Evolutionary conservation across 2,797 vertebrate species (phyloP).

Genomic region (Semaprochilodus insignis): DNA sequence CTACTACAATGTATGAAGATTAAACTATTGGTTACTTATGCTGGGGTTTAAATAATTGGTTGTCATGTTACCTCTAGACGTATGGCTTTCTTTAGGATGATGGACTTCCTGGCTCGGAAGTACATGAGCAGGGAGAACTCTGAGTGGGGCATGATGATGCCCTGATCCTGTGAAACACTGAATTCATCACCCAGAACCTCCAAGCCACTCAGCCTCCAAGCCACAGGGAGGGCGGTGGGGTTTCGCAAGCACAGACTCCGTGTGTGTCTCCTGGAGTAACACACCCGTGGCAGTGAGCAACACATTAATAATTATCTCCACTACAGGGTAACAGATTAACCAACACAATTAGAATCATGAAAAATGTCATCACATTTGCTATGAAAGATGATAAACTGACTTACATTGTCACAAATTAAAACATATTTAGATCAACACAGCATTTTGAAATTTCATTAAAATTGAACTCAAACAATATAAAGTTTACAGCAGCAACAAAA

Average conservation of each 20-base stretch:
- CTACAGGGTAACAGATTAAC: background rate
- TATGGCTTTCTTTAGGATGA: constrained; percentile 80
- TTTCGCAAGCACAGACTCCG: constrained; percentile 79
- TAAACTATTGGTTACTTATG: background rate
- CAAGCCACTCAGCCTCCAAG: constrained; percentile 85
- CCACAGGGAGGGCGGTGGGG: constrained; percentile 75
- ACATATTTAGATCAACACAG: no score
- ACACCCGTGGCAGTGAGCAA: background rate
- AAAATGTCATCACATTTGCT: background rate
- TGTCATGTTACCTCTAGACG: constrained; percentile 83
- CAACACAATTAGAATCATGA: background rate
- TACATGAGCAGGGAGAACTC: constrained; percentile 75
- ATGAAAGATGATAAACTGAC: background rate
- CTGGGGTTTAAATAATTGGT: background rate
- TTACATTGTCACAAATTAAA: no score
- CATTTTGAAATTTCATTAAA: no score
- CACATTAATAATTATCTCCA: background rate
- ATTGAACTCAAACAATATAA: no score
- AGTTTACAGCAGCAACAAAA: no score
- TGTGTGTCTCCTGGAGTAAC: constrained; percentile 76
- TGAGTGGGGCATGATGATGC: constrained; percentile 70
- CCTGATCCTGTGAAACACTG: constrained; percentile 73
- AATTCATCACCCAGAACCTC: constrained; percentile 87
- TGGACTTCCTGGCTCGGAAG: constrained; percentile 79
- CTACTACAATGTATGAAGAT: background rate